A percentile compares a stretch with the other conserved stretches of the same genome.
Evolutionary conservation across 2,888 invertebrate species (phyloP).

Genomic region (Latrodectus hesperus): DNA sequence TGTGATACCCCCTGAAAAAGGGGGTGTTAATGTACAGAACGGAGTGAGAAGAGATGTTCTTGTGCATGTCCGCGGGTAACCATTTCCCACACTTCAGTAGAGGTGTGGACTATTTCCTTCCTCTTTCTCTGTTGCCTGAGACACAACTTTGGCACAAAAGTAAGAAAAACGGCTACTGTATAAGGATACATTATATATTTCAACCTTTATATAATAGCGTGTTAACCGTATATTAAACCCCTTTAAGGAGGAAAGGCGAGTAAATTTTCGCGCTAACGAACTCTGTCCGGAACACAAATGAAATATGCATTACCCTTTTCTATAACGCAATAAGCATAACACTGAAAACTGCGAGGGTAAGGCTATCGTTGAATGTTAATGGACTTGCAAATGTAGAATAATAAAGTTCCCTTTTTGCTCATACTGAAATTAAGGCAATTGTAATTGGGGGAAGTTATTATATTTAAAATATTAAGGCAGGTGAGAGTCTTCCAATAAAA

Average conservation of each 20-base stretch:
- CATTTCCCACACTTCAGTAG: conserved; percentile 47
- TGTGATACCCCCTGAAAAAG: conserved; percentile 30
- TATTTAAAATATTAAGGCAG: too few species aligned
- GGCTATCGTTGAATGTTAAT: too few species aligned
- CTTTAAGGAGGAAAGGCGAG: not conserved
- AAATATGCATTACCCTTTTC: too few species aligned
- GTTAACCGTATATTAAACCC: not conserved
- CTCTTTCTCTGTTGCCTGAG: conserved; percentile 1
- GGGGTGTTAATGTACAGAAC: conserved; percentile 56
- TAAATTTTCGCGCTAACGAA: not conserved
- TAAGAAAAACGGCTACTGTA: conserved; percentile 1
- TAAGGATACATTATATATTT: conserved; percentile 1
- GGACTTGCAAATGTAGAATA: too few species aligned
- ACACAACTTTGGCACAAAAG: not conserved
- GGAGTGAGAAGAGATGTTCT: conserved; percentile 26
- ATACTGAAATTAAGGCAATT: too few species aligned
- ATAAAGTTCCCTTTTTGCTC: too few species aligned
- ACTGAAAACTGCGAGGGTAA: too few species aligned
- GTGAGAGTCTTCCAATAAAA: too few species aligned
- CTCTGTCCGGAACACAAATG: too few species aligned
- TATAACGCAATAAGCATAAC: too few species aligned
- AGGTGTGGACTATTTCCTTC: conserved; percentile 17
- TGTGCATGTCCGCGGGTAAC: conserved; percentile 52
- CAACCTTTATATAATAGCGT: not conserved
- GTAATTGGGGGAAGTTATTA: too few species aligned